These are phyloP conservation scores for Allobates femoralis DNA, from an alignment of 2,797 vertebrate genomes.

Conservation along the genomic window DNA sequence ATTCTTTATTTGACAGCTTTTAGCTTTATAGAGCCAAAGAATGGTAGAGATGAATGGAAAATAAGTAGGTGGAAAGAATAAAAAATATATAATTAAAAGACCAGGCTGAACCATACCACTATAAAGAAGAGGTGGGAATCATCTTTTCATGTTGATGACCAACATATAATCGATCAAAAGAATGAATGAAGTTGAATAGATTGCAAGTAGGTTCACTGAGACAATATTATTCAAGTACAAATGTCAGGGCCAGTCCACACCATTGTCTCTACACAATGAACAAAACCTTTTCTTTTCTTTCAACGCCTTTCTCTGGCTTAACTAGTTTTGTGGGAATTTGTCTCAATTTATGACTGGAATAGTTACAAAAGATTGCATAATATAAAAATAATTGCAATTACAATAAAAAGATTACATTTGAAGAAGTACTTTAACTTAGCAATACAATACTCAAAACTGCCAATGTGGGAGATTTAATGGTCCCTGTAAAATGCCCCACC, in stretches of 20 bases:
- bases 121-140: not conserved
- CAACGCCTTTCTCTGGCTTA: not conserved
- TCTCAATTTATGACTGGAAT: not conserved
- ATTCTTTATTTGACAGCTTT: too few relatives aligned
- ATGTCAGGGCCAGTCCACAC: slow-evolving; percentile 39
- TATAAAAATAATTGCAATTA: not conserved
- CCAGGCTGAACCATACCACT: not conserved
- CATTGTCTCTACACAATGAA: not conserved
- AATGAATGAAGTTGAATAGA: slow-evolving; percentile 8
- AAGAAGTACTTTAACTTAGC: not conserved
- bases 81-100: not conserved
- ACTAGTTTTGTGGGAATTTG: not conserved
- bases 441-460: not conserved
- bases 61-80: too few relatives aligned
- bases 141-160: not conserved
- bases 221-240: not conserved
- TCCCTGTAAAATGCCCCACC: too few relatives aligned
- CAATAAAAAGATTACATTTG: not conserved
- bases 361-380: not conserved
- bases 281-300: slow-evolving; percentile 12
- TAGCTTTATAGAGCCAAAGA: not conserved
- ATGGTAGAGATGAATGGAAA: too few relatives aligned
- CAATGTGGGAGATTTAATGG: too few relatives aligned
- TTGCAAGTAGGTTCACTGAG: not conserved
- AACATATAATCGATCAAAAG: not conserved